Conservation (phyloP, 2,113 vertebrate genomes). For the Probosciger aterrimus region DNA sequence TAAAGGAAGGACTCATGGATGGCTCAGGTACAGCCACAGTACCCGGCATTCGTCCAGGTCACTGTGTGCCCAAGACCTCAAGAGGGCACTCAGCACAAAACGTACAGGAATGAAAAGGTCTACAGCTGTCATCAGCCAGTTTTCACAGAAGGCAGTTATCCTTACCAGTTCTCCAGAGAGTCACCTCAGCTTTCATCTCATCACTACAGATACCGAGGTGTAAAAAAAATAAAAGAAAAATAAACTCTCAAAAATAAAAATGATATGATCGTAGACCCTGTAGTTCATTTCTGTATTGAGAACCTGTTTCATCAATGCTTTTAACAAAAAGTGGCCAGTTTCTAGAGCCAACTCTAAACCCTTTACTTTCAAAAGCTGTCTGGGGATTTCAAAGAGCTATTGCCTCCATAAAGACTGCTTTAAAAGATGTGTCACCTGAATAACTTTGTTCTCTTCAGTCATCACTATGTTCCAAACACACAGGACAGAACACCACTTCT, state of each 20-base stretch:
- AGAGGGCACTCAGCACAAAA: conserved; percentile 57
- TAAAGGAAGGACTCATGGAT: neutral
- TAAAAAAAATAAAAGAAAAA: neutral
- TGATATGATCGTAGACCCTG: too few relatives aligned
- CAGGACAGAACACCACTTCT: neutral
- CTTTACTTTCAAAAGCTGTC: neutral
- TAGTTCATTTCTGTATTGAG: neutral
- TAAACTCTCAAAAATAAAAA: neutral
- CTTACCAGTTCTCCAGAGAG: neutral
- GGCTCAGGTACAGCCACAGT: neutral
- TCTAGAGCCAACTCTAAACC: neutral
- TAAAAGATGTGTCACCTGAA: neutral
- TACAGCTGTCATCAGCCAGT: rapidly evolving
- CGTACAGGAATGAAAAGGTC: rapidly evolving
- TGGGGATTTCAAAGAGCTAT: neutral
- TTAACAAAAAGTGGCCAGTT: neutral
- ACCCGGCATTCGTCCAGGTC: neutral
- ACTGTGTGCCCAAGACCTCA: neutral
- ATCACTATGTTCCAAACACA: neutral
- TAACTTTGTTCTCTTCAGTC: neutral
- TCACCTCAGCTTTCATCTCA: neutral
- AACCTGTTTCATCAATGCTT: neutral
- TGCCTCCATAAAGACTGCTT: neutral
- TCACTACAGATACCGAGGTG: neutral
- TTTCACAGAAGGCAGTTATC: neutral